Percentiles rank a stretch among this genome's conserved stretches.
phyloP scores from a whole-genome alignment of 2,888 invertebrate genomes.

The Griposia aprilina region DNA sequence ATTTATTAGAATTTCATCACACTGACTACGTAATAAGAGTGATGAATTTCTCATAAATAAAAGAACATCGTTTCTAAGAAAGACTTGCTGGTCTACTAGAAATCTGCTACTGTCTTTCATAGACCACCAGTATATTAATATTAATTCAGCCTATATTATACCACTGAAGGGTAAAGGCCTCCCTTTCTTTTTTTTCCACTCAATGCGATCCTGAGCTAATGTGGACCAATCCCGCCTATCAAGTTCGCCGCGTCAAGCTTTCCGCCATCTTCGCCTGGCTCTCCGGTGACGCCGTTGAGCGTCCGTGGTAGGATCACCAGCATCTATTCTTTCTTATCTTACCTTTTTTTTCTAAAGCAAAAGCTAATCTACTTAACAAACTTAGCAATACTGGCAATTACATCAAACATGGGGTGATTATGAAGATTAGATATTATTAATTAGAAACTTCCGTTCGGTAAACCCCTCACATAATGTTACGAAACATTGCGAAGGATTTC shows the following conservation, averaged over 20 bases:
- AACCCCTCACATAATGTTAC: constrained; percentile 6
- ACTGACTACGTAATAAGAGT: neutral
- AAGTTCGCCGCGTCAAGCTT: too few relatives aligned
- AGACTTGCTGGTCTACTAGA: neutral
- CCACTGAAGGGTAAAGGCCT: neutral
- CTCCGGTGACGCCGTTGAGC: too few relatives aligned
- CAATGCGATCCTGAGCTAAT: neutral
- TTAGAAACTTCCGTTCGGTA: constrained; percentile 14
- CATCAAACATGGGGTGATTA: neutral
- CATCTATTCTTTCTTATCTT: neutral
- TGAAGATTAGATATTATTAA: constrained; percentile 39
- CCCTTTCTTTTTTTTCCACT: neutral
- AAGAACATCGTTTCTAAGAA: neutral
- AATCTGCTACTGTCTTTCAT: neutral
- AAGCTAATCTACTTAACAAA: neutral
- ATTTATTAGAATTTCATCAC: constrained; percentile 14
- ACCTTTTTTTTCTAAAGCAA: neutral
- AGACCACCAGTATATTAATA: neutral
- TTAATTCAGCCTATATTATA: neutral
- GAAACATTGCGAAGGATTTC: constrained; percentile 18
- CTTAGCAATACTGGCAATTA: neutral
- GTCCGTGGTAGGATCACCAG: neutral
- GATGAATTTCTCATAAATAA: neutral
- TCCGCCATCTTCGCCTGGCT: fast-evolving
- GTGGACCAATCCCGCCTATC: too few relatives aligned